Evolutionary conservation across 1,140 invertebrate genomes (phyloP).

Genomic region (Drosophila parabipectinata): DNA sequence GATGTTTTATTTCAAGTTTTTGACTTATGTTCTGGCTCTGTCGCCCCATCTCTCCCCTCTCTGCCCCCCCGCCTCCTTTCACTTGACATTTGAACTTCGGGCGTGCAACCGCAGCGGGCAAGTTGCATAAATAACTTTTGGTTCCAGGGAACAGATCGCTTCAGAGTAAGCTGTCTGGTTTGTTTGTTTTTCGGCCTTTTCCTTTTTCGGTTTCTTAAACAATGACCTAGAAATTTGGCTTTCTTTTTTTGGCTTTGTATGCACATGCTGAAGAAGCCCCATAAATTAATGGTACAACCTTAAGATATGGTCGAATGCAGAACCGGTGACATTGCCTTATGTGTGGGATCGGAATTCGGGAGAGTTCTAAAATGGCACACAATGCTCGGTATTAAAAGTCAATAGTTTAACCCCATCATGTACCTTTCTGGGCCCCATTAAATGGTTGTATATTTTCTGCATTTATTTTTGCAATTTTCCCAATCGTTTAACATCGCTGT

Average conservation of each 20-base stretch:
- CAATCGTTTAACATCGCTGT: slow-evolving; percentile 38
- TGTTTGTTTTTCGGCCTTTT: slow-evolving; percentile 38
- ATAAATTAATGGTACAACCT: slow-evolving; percentile 52
- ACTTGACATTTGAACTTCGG: slow-evolving; percentile 74
- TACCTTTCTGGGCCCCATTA: neutral
- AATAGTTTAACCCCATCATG: neutral
- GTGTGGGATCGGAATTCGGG: slow-evolving; percentile 7
- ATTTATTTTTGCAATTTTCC: slow-evolving; percentile 45
- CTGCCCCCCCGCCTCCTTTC: slow-evolving; percentile 4
- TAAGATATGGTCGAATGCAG: slow-evolving; percentile 37
- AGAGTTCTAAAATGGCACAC: slow-evolving; percentile 1
- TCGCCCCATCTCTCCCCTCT: slow-evolving; percentile 9
- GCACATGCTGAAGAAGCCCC: slow-evolving; percentile 43
- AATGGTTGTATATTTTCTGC: slow-evolving; percentile 12
- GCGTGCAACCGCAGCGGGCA: slow-evolving; percentile 65
- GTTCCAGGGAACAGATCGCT: slow-evolving; percentile 39
- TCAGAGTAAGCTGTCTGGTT: slow-evolving; percentile 11
- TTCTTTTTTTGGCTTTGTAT: slow-evolving; percentile 62
- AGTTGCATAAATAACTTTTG: slow-evolving; percentile 72
- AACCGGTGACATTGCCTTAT: slow-evolving; percentile 40
- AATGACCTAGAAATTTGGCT: slow-evolving; percentile 75
- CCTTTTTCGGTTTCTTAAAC: slow-evolving; percentile 49
- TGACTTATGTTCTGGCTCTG: slow-evolving; percentile 57
- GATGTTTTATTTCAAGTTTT: slow-evolving; percentile 73
- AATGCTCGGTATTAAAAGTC: neutral